Evolutionary conservation across 2,888 invertebrate species (phyloP), one percentile per base, ranked within the genome.

Genomic region (Sinotaia quadrata): DNA sequence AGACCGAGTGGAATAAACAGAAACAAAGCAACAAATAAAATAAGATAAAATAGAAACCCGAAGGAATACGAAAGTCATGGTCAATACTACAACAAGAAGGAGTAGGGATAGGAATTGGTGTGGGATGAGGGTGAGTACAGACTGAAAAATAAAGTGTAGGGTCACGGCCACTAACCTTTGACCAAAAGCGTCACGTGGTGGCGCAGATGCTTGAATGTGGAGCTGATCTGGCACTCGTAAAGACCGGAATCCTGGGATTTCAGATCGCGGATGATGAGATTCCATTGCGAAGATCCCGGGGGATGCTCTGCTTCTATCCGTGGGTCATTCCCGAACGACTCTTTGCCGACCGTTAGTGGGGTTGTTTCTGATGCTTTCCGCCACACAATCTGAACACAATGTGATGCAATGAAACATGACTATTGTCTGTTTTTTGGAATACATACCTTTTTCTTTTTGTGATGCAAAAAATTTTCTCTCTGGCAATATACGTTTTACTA

Each of bases 171-270:
- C 68, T 72, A 63, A 82, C 83, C 80, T 61, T 69, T 59, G 8
- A 84, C 82, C 37, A 73, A 70, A 12, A 84, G 71, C 44, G 74
- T 73, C 60, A 83, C 77, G 37, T 77, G 70, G 31, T 75, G 73
- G 10, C 83, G 71, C 12, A 82, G 78, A 47, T 80, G 78, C 31
- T 76, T 73, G 57, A 75, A 71, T 7, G 7, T 47, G 51, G 81
- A 76, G 67, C 78, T 76, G 69, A 82, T 74, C 70, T 82, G 82
- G 56, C 82, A 82, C 67, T 81, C 82, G 49, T 82, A 82, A 24
- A 75, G 69, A 2, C 82, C 81, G 8, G 74, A 75, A 59, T 82
- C 80, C 31, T 75, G 72, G 36, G 70, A 33, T 59, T 75, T 76
- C 0, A 79, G 78, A 41, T 69, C 63, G 18, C 78, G 71, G 33